These are phyloP conservation scores for Aethina tumida DNA, from an alignment of 1,140 invertebrate genomes.

Conservation along the genomic window DNA sequence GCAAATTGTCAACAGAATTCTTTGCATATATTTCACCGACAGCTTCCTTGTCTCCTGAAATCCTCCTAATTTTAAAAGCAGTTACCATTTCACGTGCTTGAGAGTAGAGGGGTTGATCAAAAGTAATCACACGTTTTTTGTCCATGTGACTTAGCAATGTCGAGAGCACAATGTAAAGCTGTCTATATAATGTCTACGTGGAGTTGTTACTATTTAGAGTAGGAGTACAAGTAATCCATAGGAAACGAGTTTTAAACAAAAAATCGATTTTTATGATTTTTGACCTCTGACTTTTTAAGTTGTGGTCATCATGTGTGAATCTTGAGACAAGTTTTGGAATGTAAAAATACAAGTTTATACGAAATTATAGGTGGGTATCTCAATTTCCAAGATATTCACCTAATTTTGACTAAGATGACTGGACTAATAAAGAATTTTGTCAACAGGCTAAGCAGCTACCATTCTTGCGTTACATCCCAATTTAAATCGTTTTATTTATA, in stretches of 20 bases:
- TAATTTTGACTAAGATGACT: slow-evolving; percentile 50
- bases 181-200: no score
- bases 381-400: slow-evolving; percentile 66
- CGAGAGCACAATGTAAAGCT: no score
- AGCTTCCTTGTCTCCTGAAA: slow-evolving; percentile 49
- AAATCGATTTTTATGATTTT: no score
- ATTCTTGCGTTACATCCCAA: slow-evolving; percentile 73
- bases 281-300: slow-evolving; percentile 42
- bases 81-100: slow-evolving; percentile 56
- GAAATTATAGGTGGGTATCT: no score
- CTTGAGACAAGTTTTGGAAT: no score
- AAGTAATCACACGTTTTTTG: slow-evolving; percentile 39
- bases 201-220: no score
- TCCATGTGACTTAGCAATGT: no score
- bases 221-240: no score
- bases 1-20: no score
- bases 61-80: slow-evolving; percentile 75
- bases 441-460: slow-evolving; percentile 68
- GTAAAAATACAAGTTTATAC: no score
- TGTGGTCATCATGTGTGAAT: slow-evolving; percentile 40
- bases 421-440: slow-evolving; percentile 47
- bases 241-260: no score
- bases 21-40: no score
- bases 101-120: slow-evolving; percentile 34
- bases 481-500: slow-evolving; percentile 36